Percentiles rank a stretch among this genome's conserved stretches.
These are phyloP conservation scores for Rhagium mordax DNA, from an alignment of 2,888 invertebrate genomes.

Conservation along the genomic window DNA sequence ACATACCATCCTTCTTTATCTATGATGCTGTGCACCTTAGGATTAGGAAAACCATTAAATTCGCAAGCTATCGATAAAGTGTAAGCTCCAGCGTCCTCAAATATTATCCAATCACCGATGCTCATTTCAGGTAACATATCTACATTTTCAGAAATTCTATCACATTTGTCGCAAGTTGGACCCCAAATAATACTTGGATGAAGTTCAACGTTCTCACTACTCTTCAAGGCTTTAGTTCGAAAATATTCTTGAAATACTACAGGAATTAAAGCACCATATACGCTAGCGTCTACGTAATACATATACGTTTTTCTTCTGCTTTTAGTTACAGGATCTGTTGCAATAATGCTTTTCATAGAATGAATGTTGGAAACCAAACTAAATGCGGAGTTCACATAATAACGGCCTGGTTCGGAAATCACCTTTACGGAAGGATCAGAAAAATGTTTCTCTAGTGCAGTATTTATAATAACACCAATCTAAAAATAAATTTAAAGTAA, in stretches of 20 bases:
- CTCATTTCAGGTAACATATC: slow-evolving; percentile 77
- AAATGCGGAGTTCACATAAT: slow-evolving; percentile 44
- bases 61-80: slow-evolving; percentile 91
- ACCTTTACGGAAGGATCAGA: slow-evolving; percentile 31
- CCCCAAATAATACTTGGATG: slow-evolving; percentile 87
- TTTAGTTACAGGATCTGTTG: neutral
- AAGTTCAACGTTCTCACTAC: slow-evolving; percentile 66
- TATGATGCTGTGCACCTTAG: slow-evolving; percentile 79
- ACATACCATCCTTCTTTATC: slow-evolving; percentile 74
- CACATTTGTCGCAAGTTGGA: slow-evolving; percentile 94
- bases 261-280: slow-evolving; percentile 98
- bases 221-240: slow-evolving; percentile 76
- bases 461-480: slow-evolving; percentile 36
- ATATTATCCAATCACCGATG: slow-evolving; percentile 89
- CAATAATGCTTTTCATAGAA: slow-evolving; percentile 23
- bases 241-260: slow-evolving; percentile 94
- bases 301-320: slow-evolving; percentile 69
- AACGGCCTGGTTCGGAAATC: slow-evolving; percentile 45
- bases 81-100: slow-evolving; percentile 97
- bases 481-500: slow-evolving; percentile 25
- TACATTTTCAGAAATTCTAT: slow-evolving; percentile 76
- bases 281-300: slow-evolving; percentile 98
- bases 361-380: slow-evolving; percentile 37
- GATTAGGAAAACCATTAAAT: slow-evolving; percentile 93
- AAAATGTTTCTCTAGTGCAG: slow-evolving; percentile 37